These are phyloP conservation scores for Taurulus bubalis DNA, from an alignment of 2,113 vertebrate genomes.

Conservation along the genomic window DNA sequence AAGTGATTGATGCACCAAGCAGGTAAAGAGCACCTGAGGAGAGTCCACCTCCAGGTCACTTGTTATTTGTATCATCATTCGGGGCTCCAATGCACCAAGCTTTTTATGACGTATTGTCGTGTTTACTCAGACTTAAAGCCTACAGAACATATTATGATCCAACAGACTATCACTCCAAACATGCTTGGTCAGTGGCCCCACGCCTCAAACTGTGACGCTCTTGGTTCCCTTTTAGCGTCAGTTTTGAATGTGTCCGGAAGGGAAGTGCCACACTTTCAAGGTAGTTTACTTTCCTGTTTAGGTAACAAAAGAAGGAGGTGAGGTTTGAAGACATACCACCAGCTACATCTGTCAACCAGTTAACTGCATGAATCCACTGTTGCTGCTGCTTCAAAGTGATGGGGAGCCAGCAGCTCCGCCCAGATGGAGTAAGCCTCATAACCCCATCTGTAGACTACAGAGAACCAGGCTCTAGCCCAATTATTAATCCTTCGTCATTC, in stretches of 20 bases:
- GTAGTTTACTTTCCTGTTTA: no score
- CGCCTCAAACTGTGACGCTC: not conserved
- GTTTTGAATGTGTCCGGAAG: no score
- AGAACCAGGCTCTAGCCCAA: not conserved
- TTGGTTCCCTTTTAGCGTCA: no score
- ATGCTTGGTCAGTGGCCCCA: no score
- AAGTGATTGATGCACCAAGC: not conserved
- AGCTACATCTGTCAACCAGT: not conserved
- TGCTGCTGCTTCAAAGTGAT: constrained; percentile 1
- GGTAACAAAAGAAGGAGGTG: no score
- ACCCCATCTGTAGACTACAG: not conserved
- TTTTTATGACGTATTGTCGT: not conserved
- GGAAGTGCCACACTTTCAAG: no score
- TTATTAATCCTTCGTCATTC: not conserved
- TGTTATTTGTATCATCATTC: not conserved
- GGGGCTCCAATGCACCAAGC: not conserved
- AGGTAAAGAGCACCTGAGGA: not conserved
- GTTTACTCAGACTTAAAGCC: not conserved
- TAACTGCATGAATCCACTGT: not conserved
- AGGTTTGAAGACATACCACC: not conserved
- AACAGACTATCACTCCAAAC: not conserved
- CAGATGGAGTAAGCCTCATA: not conserved
- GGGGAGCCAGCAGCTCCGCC: not conserved
- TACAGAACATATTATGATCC: not conserved
- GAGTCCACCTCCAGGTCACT: not conserved